Base-by-base conservation (phyloP, 2,888 invertebrate genomes). In the Tenthredo livida region DNA sequence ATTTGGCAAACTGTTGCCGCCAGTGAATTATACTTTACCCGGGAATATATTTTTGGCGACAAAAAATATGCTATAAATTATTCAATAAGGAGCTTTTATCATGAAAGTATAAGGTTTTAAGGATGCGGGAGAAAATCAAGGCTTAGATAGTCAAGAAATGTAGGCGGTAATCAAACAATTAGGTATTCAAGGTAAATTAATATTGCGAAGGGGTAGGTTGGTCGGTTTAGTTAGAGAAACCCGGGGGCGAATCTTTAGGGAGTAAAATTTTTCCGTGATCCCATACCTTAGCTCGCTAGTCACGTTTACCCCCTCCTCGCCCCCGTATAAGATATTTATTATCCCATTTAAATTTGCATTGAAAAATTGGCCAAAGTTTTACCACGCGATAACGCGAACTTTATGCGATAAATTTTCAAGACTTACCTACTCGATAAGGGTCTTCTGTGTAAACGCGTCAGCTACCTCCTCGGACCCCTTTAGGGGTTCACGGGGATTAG, bases 291-390 rank as follows among this genome's bases (percentile, higher is more conserved):
- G 58, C n/a, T 84, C 70, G 67, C 50, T 80, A 73, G 78, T 72
- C 85, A 86, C 83, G 83, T 70, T 67, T 29, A 84, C 82, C 85
- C 86, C 86, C 29, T 2, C 29, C 82, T 4, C 72, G n/a, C n/a
- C n/a, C 84, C 83, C 75, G 37, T 78, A 65, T 78, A 65, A 84
- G 88, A 88, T 89, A 89, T 89, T 89, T 89, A 90, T 89, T 89
- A 89, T 90, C 88, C 88, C 85, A 87, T 89, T 89, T 88, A 89
- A 88, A 89, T 89, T 90, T 89, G 88, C 90, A 90, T 89, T 86
- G 88, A 86, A 87, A 87, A 88, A 87, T 87, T 86, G 78, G 58
- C 33, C 17, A 58, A 83, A 83, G 67, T 83, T 83, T 83, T 83
- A 83, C 83, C 83, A 50, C 83, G 70, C 83, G 83, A 83, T 83